Percentiles rank a stretch among this genome's conserved stretches.
Conservation (phyloP, 1,140 invertebrate genomes). For the Anthonomus grandis region DNA sequence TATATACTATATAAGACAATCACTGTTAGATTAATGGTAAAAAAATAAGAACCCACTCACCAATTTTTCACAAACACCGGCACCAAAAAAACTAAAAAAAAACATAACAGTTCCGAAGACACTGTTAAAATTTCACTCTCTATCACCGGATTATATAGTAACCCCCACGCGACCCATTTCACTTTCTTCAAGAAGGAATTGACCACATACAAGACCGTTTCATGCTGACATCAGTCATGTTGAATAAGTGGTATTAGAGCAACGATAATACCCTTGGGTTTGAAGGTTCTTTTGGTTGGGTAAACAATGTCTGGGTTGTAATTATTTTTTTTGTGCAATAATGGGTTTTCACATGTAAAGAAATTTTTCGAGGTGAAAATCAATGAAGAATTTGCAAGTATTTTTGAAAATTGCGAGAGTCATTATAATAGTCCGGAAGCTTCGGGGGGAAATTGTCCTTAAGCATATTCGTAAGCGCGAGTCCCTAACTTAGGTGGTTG, state of each 20-base stretch:
- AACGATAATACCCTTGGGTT: no score
- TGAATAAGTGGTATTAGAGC: no score
- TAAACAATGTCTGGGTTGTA: not conserved
- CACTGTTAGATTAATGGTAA: no score
- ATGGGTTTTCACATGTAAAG: not conserved
- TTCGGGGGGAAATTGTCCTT: no score
- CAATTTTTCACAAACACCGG: not conserved
- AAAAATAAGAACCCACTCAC: not conserved
- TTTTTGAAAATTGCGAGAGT: no score
- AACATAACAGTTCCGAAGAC: not conserved
- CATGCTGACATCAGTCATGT: not conserved
- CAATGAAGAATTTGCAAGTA: no score
- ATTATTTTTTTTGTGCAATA: not conserved
- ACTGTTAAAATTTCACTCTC: slow-evolving; percentile 25
- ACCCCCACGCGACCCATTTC: slow-evolving; percentile 13
- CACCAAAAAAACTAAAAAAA: slow-evolving; percentile 8
- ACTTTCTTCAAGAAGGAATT: slow-evolving; percentile 20
- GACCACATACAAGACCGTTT: not conserved
- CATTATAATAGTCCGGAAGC: no score
- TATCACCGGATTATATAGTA: slow-evolving; percentile 19
- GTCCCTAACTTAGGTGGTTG: no score
- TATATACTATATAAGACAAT: no score
- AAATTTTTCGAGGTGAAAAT: not conserved
- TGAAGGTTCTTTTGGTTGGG: no score
- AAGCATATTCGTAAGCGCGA: no score